Conservation (phyloP, 1,140 invertebrate species). For the Lasioglossum baleicum region DNA sequence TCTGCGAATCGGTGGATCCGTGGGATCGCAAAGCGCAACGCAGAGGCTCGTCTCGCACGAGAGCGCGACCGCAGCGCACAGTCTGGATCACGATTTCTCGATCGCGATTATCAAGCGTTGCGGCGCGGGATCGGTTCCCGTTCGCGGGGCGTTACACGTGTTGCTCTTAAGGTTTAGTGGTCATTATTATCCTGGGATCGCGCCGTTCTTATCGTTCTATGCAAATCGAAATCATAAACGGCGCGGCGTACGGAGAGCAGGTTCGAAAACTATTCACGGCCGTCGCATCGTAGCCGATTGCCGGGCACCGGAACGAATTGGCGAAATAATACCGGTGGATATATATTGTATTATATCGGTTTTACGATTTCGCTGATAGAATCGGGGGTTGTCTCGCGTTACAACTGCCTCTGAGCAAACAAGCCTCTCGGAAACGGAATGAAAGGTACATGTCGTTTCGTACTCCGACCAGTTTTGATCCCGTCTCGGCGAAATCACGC, state of each 20-base stretch:
- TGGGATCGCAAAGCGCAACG: too few species aligned
- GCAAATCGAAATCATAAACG: constrained; percentile 57
- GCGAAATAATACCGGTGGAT: neutral
- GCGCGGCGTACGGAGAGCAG: neutral
- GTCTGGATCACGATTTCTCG: neutral
- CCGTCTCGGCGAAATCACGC: neutral
- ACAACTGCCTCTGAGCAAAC: neutral
- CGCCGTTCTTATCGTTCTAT: constrained; percentile 50
- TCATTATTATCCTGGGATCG: constrained; percentile 55
- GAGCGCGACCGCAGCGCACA: neutral
- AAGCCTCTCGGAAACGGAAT: too few species aligned
- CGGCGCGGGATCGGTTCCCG: constrained; percentile 31
- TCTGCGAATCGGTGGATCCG: too few species aligned
- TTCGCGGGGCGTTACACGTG: constrained; percentile 45
- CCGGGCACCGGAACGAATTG: constrained; percentile 22
- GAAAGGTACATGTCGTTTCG: too few species aligned
- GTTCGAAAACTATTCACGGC: constrained; percentile 31
- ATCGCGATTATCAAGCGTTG: constrained; percentile 35
- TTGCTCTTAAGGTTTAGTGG: constrained; percentile 56
- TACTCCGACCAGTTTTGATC: too few species aligned
- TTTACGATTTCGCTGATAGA: constrained; percentile 35
- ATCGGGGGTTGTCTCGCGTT: neutral
- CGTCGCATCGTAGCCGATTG: constrained; percentile 12
- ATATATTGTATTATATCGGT: neutral
- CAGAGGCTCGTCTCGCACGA: too few species aligned